Evolutionary conservation across 1,140 invertebrate genomes (phyloP).

Genomic region (Euura saliciscinereae): DNA sequence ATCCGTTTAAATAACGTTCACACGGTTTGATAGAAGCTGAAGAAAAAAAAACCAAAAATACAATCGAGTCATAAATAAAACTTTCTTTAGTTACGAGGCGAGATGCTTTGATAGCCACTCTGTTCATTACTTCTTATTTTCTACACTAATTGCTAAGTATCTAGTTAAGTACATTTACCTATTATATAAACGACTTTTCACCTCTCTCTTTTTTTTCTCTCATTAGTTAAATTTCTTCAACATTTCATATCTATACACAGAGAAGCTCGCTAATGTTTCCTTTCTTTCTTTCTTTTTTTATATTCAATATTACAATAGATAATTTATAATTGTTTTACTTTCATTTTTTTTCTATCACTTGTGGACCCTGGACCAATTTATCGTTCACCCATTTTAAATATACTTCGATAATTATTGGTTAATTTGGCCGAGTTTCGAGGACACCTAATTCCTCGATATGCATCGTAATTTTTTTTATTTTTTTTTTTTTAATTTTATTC

Average conservation of each 20-base stretch:
- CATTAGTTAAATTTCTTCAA: not conserved
- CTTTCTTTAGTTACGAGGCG: not conserved
- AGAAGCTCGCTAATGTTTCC: constrained; percentile 36
- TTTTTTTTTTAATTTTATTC: too few species aligned
- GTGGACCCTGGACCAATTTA: constrained; percentile 26
- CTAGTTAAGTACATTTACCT: constrained; percentile 17
- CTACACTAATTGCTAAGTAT: not conserved
- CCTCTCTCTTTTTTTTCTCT: not conserved
- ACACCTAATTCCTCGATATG: constrained; percentile 1
- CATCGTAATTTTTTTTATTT: not conserved
- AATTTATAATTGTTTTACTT: constrained; percentile 23
- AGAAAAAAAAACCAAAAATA: not conserved
- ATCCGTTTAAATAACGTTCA: too few species aligned
- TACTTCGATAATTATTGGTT: not conserved
- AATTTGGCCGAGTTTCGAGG: constrained; percentile 4
- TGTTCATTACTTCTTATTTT: not conserved
- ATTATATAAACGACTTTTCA: constrained; percentile 8
- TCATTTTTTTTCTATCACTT: constrained; percentile 38
- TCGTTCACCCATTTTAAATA: not conserved
- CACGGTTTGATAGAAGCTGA: too few species aligned
- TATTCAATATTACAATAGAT: not conserved
- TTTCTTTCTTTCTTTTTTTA: not conserved
- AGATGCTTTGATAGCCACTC: not conserved
- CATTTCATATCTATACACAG: constrained; percentile 26
- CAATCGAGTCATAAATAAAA: not conserved